These are phyloP conservation scores for Aphis gossypii DNA, from an alignment of 1,140 invertebrate genomes.

Conservation along the genomic window DNA sequence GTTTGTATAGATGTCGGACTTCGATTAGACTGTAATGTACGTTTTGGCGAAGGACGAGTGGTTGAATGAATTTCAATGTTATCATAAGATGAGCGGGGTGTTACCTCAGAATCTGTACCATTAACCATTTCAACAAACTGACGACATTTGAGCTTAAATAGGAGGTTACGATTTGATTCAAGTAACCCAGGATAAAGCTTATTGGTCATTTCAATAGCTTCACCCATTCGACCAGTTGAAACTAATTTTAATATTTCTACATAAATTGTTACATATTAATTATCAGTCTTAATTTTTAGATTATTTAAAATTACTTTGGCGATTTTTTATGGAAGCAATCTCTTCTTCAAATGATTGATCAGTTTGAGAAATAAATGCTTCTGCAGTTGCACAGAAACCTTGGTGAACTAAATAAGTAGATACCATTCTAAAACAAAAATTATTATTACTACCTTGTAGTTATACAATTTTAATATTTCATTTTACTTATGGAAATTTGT, in stretches of 20 bases:
- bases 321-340: conserved; percentile 92
- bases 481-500: conserved; percentile 85
- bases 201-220: conserved; percentile 90
- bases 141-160: conserved; percentile 94
- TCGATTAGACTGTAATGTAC: conserved; percentile 52
- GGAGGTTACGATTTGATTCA: conserved; percentile 86
- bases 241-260: conserved; percentile 93
- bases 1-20: conserved; percentile 56
- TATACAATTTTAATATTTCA: not conserved
- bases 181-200: conserved; percentile 89
- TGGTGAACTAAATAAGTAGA: conserved; percentile 97
- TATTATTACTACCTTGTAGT: not conserved
- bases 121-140: conserved; percentile 97
- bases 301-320: conserved; percentile 81
- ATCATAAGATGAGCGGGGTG: conserved; percentile 60
- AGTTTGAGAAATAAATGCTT: conserved; percentile 92
- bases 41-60: conserved; percentile 61
- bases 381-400: conserved; percentile 94
- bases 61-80: conserved; percentile 61
- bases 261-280: conserved; percentile 25
- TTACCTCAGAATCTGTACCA: conserved; percentile 78
- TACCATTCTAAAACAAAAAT: conserved; percentile 73
- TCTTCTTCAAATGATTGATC: conserved; percentile 92
- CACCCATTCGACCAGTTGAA: conserved; percentile 88
- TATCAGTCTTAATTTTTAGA: not conserved